Evolutionary conservation across 2,888 invertebrate genomes (phyloP).

Genomic region (Sturmia bella): DNA sequence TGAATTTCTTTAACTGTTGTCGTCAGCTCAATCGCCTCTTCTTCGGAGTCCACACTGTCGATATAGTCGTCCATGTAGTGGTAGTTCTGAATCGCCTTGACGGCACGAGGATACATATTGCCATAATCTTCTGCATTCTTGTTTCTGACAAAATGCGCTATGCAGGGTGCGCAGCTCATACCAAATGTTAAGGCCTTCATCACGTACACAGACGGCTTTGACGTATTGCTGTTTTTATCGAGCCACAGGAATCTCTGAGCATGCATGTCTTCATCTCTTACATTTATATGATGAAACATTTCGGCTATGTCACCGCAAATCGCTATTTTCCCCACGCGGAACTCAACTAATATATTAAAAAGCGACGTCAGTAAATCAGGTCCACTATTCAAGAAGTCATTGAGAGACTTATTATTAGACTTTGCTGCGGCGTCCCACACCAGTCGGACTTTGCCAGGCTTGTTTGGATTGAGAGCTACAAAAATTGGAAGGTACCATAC

Average conservation of each 20-base stretch:
- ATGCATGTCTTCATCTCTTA: background rate
- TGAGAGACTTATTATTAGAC: constrained; percentile 8
- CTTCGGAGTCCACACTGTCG: constrained; percentile 12
- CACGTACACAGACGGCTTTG: background rate
- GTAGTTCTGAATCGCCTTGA: constrained; percentile 4
- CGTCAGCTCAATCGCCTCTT: background rate
- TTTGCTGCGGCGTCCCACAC: constrained; percentile 5
- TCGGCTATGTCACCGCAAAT: constrained; percentile 3
- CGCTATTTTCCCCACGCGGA: background rate
- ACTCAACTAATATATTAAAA: constrained; percentile 7
- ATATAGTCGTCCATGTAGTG: constrained; percentile 35
- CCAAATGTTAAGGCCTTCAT: background rate
- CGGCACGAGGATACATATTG: background rate
- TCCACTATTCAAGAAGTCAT: constrained; percentile 6
- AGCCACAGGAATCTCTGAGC: background rate
- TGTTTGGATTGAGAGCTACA: background rate
- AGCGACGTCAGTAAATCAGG: constrained; percentile 7
- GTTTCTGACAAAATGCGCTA: no score
- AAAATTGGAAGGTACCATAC: constrained; percentile 10
- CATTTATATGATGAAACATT: constrained; percentile 3
- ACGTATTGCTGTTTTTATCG: background rate
- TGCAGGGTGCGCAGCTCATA: background rate
- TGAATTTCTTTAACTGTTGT: background rate
- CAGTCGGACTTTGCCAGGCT: background rate
- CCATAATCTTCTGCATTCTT: background rate